Evolutionary conservation across 2,797 vertebrate genomes (phyloP), one percentile per base, ranked within the genome.

Genomic region (Oryzias sinensis): DNA sequence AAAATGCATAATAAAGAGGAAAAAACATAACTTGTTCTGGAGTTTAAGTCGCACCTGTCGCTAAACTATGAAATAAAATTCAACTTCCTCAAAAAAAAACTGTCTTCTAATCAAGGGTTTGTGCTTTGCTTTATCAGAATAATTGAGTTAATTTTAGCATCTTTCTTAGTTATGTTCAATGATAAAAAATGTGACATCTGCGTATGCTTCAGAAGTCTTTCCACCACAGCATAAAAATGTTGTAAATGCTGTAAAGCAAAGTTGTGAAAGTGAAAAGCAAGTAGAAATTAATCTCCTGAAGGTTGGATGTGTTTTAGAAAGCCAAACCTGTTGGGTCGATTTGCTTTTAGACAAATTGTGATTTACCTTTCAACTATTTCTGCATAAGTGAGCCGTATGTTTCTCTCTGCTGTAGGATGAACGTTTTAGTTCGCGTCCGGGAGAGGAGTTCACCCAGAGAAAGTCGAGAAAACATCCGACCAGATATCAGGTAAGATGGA

Each of bases 391-490:
- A 43, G 9, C 14, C 14, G 5, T 74, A 40, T 74, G 46, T 54
- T 16, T 65, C 48, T 63, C 18, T 13, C 49, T 49, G 29, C 68
- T 69, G 48, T 89, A 97, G 96, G 93, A 92, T 83, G 91, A 94
- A 82, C 94, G 53, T 82, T 93, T 94, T 79, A 92, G 91, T 84
- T 76, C 89, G 43, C 92, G 86, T 65, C 92, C 89, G 22, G 86
- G 91, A 70, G 96, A 97, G 40, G 93, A 90, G 57, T 93, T 93
- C 84, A 88, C 92, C 9, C 80, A 89, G 62, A 94, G 91, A 80
- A 96, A 95, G 16, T 88, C 93, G 48, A 93, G 93, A 77, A 94
- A 91, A 87, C 94, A 96, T 77, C 95, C 95, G 17, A 96, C 95
- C 4, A 93, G 96, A 91, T 96, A 98, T 52, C 92, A 98, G 94